phyloP scores from a whole-genome alignment of 2,797 vertebrate species.

The Smutsia temminckii region DNA sequence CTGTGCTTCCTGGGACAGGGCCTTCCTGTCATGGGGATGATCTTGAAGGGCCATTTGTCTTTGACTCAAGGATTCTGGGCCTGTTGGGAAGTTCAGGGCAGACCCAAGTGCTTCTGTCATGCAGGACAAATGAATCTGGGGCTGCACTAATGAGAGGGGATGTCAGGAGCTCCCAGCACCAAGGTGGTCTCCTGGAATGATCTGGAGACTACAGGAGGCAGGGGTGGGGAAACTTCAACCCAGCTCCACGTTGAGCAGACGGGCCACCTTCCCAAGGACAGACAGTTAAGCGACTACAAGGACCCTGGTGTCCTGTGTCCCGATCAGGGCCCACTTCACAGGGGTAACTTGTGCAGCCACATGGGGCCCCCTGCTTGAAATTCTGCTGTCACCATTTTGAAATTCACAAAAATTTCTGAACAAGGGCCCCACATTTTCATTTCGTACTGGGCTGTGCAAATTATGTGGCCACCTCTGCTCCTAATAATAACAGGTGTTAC shows the following conservation, averaged over 20 bases:
- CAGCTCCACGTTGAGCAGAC: not conserved
- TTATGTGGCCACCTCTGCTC: not conserved
- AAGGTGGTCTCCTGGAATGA: not conserved
- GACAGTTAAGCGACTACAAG: fast-evolving
- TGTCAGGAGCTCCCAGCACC: not conserved
- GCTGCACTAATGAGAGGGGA: not conserved
- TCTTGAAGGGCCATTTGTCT: not conserved
- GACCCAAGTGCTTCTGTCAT: not conserved
- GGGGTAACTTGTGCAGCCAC: not conserved
- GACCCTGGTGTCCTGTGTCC: not conserved
- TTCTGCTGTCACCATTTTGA: not conserved
- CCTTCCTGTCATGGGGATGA: not conserved
- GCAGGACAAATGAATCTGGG: not conserved
- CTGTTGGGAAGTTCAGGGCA: not conserved
- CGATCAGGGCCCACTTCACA: not conserved
- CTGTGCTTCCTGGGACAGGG: not conserved
- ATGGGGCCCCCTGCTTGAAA: not conserved
- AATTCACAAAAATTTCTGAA: not conserved
- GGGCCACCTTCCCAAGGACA: not conserved
- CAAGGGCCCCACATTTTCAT: not conserved
- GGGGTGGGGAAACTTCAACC: not conserved
- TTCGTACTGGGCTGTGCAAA: not conserved
- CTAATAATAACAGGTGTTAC: not conserved
- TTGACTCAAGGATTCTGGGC: not conserved
- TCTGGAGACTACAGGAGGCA: not conserved